A percentile compares a stretch with the other conserved stretches of the same genome.
phyloP scores from a whole-genome alignment of 2,888 invertebrate species.

The Ormyrus rosae region DNA sequence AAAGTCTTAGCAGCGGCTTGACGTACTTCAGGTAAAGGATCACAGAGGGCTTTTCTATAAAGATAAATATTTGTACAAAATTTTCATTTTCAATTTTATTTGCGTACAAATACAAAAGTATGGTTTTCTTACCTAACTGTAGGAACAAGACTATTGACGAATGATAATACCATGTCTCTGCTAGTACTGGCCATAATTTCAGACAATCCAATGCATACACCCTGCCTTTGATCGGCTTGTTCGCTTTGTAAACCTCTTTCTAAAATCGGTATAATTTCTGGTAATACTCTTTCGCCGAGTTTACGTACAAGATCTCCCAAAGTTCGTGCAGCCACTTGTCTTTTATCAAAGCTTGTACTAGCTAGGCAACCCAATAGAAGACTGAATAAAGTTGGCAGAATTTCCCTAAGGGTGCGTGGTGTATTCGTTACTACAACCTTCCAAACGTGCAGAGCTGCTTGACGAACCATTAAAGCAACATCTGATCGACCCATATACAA shows the following conservation, averaged over 20 bases:
- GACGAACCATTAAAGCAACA: conserved; percentile 96
- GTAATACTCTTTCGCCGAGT: conserved; percentile 96
- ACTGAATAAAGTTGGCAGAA: conserved; percentile 94
- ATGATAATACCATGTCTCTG: conserved; percentile 93
- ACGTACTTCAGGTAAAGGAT: conserved; percentile 94
- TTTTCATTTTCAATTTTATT: background rate
- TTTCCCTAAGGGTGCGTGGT: conserved; percentile 96
- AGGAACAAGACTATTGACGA: conserved; percentile 91
- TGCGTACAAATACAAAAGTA: background rate
- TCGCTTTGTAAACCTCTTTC: conserved; percentile 95
- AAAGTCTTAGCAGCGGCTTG: conserved; percentile 98
- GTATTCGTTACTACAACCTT: conserved; percentile 99
- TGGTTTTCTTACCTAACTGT: conserved; percentile 83
- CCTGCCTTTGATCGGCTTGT: conserved; percentile 96
- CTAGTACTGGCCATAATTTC: conserved; percentile 99
- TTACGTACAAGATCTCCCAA: conserved; percentile 97
- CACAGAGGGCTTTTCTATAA: conserved; percentile 89
- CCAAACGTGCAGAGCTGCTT: conserved; percentile 99
- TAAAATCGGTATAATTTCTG: conserved; percentile 98
- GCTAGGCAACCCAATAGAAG: conserved; percentile 95
- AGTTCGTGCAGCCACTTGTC: conserved; percentile 97
- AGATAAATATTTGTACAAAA: background rate
- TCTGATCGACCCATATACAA: conserved; percentile 98
- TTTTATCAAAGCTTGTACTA: conserved; percentile 96
- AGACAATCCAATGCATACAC: conserved; percentile 97